A percentile compares a stretch with the other conserved stretches of the same genome.
These are phyloP conservation scores for Cricetomys ansorgei DNA, from an alignment of 2,113 vertebrate genomes.

Conservation along the genomic window DNA sequence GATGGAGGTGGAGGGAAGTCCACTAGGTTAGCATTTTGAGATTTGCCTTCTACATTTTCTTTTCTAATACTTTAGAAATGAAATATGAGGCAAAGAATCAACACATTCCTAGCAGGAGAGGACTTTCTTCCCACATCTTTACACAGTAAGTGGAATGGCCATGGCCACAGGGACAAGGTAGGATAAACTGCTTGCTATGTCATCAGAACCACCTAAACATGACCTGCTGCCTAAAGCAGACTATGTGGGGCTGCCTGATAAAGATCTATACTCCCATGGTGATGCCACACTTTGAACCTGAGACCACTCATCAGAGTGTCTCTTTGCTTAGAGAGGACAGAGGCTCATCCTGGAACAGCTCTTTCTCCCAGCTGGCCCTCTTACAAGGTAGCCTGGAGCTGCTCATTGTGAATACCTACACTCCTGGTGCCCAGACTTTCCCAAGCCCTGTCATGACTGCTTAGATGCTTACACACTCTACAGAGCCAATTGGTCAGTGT, in stretches of 20 bases:
- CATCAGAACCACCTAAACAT: background rate
- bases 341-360: background rate
- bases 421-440: background rate
- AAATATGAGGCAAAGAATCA: background rate
- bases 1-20: no score
- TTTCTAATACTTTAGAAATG: background rate
- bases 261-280: background rate
- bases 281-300: no score
- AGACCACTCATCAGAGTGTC: accelerated
- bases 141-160: background rate
- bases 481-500: no score
- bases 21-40: background rate
- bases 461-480: background rate
- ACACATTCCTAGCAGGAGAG: background rate
- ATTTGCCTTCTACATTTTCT: background rate
- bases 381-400: background rate
- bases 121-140: background rate
- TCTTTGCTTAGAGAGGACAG: background rate
- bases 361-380: background rate
- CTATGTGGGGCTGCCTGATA: background rate
- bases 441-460: background rate
- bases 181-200: background rate
- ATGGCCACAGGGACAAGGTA: background rate
- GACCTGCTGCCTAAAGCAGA: background rate
- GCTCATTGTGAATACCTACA: background rate